Conservation (phyloP, 2,113 vertebrate species). For the Alces alces region DNA sequence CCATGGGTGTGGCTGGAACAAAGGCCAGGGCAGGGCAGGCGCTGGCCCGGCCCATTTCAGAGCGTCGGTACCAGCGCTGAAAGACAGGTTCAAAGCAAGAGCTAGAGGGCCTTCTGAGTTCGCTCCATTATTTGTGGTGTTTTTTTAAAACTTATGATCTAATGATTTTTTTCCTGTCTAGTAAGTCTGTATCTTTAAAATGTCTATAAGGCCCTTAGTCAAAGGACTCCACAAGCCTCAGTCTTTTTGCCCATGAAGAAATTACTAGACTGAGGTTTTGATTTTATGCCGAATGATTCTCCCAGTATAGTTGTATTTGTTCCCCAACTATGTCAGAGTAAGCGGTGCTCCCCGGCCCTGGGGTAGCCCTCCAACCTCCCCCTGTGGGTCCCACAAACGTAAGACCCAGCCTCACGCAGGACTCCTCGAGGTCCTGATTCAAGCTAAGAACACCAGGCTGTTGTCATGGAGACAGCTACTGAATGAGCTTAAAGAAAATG, state of each 20-base stretch:
- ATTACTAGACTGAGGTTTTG: neutral
- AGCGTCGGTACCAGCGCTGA: neutral
- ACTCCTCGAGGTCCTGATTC: neutral
- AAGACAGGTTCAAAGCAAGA: neutral
- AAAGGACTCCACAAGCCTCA: neutral
- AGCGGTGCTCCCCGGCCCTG: rapidly evolving
- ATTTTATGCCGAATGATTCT: neutral
- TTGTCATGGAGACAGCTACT: neutral
- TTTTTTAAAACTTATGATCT: neutral
- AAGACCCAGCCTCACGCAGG: neutral
- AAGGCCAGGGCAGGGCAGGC: neutral
- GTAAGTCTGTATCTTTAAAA: slow-evolving; percentile 12
- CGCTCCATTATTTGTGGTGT: neutral
- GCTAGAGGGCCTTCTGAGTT: neutral
- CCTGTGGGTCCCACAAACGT: neutral
- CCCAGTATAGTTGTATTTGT: neutral
- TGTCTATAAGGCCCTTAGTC: neutral
- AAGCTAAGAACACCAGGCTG: neutral
- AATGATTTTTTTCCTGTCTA: neutral
- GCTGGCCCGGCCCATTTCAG: neutral
- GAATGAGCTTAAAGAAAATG: neutral
- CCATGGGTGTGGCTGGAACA: neutral
- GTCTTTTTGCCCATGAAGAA: neutral
- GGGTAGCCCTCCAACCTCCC: neutral
- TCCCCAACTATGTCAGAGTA: neutral